Conservation (phyloP, 2,888 invertebrate species). For the Hyles lineata region DNA sequence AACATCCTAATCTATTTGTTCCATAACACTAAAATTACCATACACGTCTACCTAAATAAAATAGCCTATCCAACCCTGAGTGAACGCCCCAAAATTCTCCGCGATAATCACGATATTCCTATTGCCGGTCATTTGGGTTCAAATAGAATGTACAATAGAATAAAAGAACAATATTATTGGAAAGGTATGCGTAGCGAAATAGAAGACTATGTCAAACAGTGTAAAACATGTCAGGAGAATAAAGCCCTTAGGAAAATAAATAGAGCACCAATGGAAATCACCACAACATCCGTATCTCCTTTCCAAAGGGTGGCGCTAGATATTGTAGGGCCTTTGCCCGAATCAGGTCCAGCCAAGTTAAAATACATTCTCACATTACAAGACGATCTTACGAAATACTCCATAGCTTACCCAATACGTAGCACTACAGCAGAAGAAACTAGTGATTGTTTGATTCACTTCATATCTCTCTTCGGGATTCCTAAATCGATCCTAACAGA, state of each 20-base stretch:
- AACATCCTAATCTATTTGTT: constrained; percentile 42
- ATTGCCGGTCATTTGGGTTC: constrained; percentile 42
- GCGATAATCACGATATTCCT: constrained; percentile 43
- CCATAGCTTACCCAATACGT: constrained; percentile 1
- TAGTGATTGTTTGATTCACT: constrained; percentile 37
- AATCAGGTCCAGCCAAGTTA: constrained; percentile 37
- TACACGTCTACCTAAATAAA: constrained; percentile 41
- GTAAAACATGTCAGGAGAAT: constrained; percentile 39
- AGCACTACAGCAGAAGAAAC: constrained; percentile 37
- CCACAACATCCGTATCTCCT: constrained; percentile 40
- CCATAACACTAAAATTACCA: constrained; percentile 39
- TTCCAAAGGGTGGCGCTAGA: constrained; percentile 41
- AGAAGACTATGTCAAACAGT: constrained; percentile 41
- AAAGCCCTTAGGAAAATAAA: constrained; percentile 39
- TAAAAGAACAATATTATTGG: constrained; percentile 42
- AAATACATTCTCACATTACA: constrained; percentile 40
- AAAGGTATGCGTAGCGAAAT: constrained; percentile 42
- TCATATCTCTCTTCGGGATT: constrained; percentile 40
- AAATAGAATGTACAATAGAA: constrained; percentile 36
- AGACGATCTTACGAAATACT: constrained; percentile 28
- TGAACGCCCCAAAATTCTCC: constrained; percentile 40
- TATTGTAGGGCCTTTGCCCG: constrained; percentile 43
- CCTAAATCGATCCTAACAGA: constrained; percentile 45
- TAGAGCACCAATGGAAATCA: constrained; percentile 45
- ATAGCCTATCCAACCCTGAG: constrained; percentile 38